Base-by-base conservation (phyloP, 2,888 invertebrate species). In the Drosophila cyrtoloma region DNA sequence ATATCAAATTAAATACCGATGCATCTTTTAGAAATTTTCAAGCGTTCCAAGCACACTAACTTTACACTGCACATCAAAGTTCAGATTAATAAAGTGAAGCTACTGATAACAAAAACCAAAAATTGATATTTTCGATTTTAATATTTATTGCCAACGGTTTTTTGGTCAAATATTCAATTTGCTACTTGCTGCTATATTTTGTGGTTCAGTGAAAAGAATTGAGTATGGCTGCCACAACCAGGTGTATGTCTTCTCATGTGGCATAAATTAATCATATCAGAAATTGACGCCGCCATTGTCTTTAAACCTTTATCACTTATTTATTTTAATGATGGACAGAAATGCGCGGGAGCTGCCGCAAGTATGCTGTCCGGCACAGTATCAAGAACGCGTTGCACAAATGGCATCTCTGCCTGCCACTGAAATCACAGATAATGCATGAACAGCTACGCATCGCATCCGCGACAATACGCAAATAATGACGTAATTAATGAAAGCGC, bases 381-480 rank as follows among this genome's bases (percentile, higher is more conserved):
- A 65, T 71, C 75, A 68, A 32, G 42, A 57, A 42, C 53, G 39
- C 35, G 32, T 33, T 26, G 14, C 42, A 52, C 60, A 65, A 67
- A 70, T 70, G 64, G 56, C 51, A 50, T 67, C 35, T 26, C 35
- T 35, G 56, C 47, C 53, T 71, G 74, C 64, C 78, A 69, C 77
- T 71, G 64, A 77, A 80, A 79, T 80, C 78, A 71, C 37, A 67
- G 78, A 77, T 80, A 80, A 81, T 73, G 71, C 47, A 30, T 52
- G 39, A 16, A 53, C 58, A 32, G 66, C 55, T 19, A 39, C 52
- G 56, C 60, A 44, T 52, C 59, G 55, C 76, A 55, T 50, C 53
- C 57, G 56, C 74, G 84, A 84, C 90, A 83, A 83, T 88, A 77
- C 77, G 78, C 79, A 81, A 88, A 86, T 88, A 90, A 89, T 81